Evolutionary conservation across 2,113 vertebrate genomes (phyloP), one percentile per base, ranked within the genome.

Genomic region (Rhynchomys soricoides): DNA sequence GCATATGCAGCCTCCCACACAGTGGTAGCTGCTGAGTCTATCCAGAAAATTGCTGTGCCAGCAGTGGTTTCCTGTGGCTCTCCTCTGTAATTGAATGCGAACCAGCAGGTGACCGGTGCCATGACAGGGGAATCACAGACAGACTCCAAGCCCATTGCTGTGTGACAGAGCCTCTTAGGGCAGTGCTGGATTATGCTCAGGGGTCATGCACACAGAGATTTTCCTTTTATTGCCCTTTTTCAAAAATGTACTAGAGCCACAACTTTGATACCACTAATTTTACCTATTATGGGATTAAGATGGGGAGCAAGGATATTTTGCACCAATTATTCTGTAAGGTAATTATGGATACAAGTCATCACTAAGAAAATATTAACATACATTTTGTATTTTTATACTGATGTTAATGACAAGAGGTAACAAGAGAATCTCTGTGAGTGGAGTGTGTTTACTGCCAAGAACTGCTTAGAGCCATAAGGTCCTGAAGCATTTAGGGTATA

Each of bases 51-150:
- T 95, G 97, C 96, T 96, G 97, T 34, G 88, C 97, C 93, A 96
- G 97, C 97, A 97, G 93, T 86, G 55, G 95, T 97, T 97, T 97
- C 98, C 97, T 24, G 87, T 74, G 97, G 96, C 94, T 98, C 98
- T 98, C 97, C 97, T 96, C 94, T 92, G 98, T 98, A 98, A 98
- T 97, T 98, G 98, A 98, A 98, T 96, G 97, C 94, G 92, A 98
- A 98, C 95, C 98, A 98, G 98, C 98, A 97, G 97, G 98, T 97
- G 97, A 97, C 96, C 91, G 97, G 97, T 98, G 97, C 97, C 96
- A 75, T 3, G 95, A 95, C 9, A 13, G 59, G 92, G 77, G 73
- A 95, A 94, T 86, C 89, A 77, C 86, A 94, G 97, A 93, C 97
- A 96, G 93, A 74, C 91, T 88, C 94, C 91, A 91, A 97, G 95